Percentiles rank a stretch among this genome's conserved stretches.
These are phyloP conservation scores for Gnathonemus echidnorhynchus DNA, from an alignment of 2,113 vertebrate species.

Conservation along the genomic window DNA sequence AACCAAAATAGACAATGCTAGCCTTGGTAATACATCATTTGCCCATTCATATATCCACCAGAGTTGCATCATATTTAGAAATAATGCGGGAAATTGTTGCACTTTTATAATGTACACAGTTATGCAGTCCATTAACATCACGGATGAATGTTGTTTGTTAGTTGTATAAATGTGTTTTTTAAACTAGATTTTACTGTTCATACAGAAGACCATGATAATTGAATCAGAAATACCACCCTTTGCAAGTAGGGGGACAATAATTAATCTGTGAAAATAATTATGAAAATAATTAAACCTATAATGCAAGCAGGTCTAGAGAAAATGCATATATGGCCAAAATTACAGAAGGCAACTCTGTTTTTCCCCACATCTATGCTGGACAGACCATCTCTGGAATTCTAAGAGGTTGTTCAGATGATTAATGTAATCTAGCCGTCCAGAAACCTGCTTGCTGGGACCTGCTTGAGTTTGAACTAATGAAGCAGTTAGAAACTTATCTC, in stretches of 20 bases:
- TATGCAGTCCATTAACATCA: not conserved
- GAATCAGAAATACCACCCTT: not conserved
- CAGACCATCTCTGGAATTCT: not conserved
- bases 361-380: not conserved
- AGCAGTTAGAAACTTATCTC: not conserved
- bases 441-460: not conserved
- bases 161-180: not conserved
- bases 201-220: not conserved
- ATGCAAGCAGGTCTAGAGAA: not conserved
- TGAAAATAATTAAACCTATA: not conserved
- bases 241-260: not conserved
- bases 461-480: constrained; percentile 2
- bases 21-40: not conserved
- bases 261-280: not conserved
- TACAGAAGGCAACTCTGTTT: not conserved
- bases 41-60: not conserved
- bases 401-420: not conserved
- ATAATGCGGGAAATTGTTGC: not conserved
- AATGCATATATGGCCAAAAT: not conserved
- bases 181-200: not conserved
- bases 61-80: not conserved
- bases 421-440: not conserved
- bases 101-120: not conserved
- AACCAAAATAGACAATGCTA: not conserved
- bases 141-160: not conserved